Evolutionary conservation across 2,113 vertebrate species (phyloP), one percentile per base, ranked within the genome.

Genomic region (Oreochromis spilurus): DNA sequence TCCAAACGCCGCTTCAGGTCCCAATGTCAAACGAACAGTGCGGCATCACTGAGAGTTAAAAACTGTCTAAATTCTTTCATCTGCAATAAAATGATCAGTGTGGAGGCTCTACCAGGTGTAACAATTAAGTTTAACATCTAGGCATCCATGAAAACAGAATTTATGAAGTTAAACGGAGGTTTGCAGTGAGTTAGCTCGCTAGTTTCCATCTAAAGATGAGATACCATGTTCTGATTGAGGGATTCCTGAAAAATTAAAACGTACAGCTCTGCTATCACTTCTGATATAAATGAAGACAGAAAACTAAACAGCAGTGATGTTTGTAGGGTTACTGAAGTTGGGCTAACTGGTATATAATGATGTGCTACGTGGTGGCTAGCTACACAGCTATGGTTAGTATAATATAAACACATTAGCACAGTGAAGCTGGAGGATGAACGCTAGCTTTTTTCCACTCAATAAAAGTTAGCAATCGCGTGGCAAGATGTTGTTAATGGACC

Each of bases 31-130:
- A 0, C 1, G 17, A 62, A 62, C 26, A 1, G 1, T 65, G 17
- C 17, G 4, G 17, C 0, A 62, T 19, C 16, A 36, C 58, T 34
- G 17, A 65, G 31, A 65, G 0, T 65, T 65, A 65, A 65, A 7
- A 38, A 65, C 17, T 62, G 29, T 62, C 9, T 62, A 0, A 62
- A 62, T 62, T 62, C 6, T n/a, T 65, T 0, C 0, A 65, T 36
- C 4, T 65, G 31, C 31, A 13, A 65, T 13, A 65, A 38, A 3
- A 38, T 65, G 17, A 65, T 65, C 31, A 3, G 60, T 60, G 16
- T 34, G 29, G 8, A 6, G 14, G 16, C 31, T 38, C 17, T 65
- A 65, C 60, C 60, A 65, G 31, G 17, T 65, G 17, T n/a, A n/a
- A 65, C 31, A 65, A 38, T 62, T 34, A 62, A 0, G 0, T 36